Evolutionary conservation across 2,797 vertebrate species (phyloP).

Genomic region (Melanotaenia pygmaea): DNA sequence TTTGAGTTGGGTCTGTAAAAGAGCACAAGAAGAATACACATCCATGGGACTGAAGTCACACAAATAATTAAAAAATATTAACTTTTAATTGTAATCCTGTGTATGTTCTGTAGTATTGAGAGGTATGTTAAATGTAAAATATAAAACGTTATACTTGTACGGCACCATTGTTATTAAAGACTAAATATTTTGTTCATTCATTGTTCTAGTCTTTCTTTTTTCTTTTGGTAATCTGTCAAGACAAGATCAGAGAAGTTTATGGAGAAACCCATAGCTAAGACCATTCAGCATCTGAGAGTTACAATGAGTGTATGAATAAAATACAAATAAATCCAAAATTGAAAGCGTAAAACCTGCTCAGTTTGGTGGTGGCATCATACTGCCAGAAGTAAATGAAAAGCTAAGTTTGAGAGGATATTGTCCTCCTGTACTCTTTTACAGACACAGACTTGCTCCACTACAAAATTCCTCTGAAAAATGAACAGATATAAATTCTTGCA

Average conservation of each 20-base stretch:
- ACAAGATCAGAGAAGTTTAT: conserved; percentile 85
- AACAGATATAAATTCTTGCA: conserved; percentile 46
- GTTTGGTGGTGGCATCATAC: conserved; percentile 4
- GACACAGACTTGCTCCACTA: conserved; percentile 76
- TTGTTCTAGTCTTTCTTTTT: conserved; percentile 14
- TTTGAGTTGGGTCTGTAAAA: conserved; percentile 94
- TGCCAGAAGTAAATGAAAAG: not conserved
- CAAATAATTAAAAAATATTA: conserved; percentile 18
- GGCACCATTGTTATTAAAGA: not conserved
- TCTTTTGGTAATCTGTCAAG: conserved; percentile 52
- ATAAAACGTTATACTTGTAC: not conserved
- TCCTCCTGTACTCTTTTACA: conserved; percentile 94
- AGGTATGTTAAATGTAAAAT: not conserved
- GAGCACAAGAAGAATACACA: conserved; percentile 92
- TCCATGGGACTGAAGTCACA: conserved; percentile 81
- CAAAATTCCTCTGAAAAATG: conserved; percentile 41
- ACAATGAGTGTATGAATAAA: conserved; percentile 7
- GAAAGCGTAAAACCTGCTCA: not conserved
- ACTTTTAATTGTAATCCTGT: conserved; percentile 26
- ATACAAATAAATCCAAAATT: not conserved
- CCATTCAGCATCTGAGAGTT: conserved; percentile 52
- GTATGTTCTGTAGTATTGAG: not conserved
- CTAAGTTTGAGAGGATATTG: conserved; percentile 47
- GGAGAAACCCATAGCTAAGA: conserved; percentile 59
- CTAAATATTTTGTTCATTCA: not conserved